Evolutionary conservation across 2,797 vertebrate species (phyloP).

Genomic region (Prionace glauca): DNA sequence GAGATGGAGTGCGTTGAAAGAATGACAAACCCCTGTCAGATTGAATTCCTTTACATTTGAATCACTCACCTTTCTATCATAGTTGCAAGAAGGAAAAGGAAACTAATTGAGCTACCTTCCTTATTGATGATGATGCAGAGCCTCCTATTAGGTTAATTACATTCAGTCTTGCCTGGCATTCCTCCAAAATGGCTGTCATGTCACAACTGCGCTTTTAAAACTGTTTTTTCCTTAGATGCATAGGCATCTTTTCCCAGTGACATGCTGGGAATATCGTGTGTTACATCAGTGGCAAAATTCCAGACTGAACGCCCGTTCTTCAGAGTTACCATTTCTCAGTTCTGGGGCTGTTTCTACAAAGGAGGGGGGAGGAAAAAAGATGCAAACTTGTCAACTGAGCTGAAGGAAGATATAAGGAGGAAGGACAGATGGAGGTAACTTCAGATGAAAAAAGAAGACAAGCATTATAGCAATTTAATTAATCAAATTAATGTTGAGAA

Average conservation of each 20-base stretch:
- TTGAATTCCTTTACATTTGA: not conserved
- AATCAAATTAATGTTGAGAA: not conserved
- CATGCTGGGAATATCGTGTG: not conserved
- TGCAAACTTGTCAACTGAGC: not conserved
- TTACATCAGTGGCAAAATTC: not conserved
- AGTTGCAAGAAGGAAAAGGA: not conserved
- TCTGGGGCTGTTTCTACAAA: not conserved
- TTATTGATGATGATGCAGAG: not conserved
- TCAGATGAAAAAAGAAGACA: not conserved
- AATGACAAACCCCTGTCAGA: too few species aligned
- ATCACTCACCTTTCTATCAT: not conserved
- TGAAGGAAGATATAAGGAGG: not conserved
- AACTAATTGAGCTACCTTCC: not conserved
- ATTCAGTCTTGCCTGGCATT: constrained; percentile 6
- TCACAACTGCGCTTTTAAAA: not conserved
- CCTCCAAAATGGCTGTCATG: not conserved
- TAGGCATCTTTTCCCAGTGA: not conserved
- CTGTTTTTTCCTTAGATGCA: not conserved
- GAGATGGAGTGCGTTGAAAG: not conserved
- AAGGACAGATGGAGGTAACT: not conserved
- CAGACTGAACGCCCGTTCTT: not conserved
- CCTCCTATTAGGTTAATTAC: not conserved
- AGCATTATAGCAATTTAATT: not conserved
- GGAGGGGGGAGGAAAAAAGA: not conserved
- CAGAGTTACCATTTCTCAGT: not conserved